Conservation (phyloP, 1,140 invertebrate species). For the Pissodes strobi region DNA sequence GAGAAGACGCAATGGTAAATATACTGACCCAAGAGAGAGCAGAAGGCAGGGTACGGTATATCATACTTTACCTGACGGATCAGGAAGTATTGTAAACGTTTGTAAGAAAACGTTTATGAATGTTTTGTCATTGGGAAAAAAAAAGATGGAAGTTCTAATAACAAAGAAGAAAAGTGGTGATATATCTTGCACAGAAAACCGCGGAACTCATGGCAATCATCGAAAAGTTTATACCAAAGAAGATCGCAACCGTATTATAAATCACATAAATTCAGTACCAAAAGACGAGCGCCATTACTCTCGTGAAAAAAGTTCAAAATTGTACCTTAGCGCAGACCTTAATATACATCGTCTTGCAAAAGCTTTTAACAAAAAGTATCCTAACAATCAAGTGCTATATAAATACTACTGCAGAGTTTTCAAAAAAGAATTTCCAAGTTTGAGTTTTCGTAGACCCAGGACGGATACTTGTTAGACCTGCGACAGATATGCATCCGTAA, state of each 20-base stretch:
- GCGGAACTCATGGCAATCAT: background rate
- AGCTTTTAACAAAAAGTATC: background rate
- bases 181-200: background rate
- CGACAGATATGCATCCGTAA: background rate
- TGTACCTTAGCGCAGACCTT: conserved; percentile 10
- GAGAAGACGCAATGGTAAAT: too few species aligned
- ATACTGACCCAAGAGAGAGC: too few species aligned
- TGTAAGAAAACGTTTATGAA: conserved; percentile 20
- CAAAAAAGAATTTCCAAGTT: conserved; percentile 19
- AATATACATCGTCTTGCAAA: background rate
- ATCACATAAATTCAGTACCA: conserved; percentile 3
- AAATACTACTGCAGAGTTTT: conserved; percentile 17
- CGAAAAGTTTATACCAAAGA: background rate
- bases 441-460: conserved; percentile 10
- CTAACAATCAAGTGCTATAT: background rate
- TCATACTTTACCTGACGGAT: too few species aligned
- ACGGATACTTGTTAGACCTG: conserved; percentile 21
- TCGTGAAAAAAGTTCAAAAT: background rate
- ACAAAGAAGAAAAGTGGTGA: background rate
- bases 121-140: conserved; percentile 14
- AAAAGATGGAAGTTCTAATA: conserved; percentile 6
- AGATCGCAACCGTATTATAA: background rate
- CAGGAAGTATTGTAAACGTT: too few species aligned
- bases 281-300: conserved; percentile 1
- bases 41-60: too few species aligned